phyloP scores from a whole-genome alignment of 2,113 vertebrate genomes.

The Xiphophorus maculatus region DNA sequence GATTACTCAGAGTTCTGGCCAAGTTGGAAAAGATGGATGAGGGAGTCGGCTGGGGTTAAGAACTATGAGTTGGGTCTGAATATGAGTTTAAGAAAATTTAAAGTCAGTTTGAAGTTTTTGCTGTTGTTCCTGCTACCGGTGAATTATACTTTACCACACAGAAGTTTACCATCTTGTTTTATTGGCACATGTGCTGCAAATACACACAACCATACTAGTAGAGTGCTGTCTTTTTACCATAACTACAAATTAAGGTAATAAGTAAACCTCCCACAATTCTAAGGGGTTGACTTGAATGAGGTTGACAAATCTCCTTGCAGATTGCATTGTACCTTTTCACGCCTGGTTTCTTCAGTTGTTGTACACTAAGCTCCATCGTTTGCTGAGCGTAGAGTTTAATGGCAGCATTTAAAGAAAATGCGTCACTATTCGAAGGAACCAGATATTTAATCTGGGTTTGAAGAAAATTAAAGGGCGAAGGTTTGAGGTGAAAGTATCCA shows the following conservation, averaged over 20 bases:
- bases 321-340: neutral
- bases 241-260: no score
- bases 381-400: neutral
- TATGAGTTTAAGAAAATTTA: neutral
- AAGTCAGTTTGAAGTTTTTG: neutral
- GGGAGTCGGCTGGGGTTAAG: slow-evolving; percentile 7
- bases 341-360: no score
- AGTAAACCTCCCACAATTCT: neutral
- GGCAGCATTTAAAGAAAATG: neutral
- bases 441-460: neutral
- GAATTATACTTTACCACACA: neutral
- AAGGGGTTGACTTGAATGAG: neutral
- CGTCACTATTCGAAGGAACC: neutral
- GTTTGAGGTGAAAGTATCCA: neutral
- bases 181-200: neutral
- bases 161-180: neutral
- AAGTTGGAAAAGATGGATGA: slow-evolving; percentile 7
- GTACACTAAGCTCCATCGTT: neutral
- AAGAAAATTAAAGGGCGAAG: neutral
- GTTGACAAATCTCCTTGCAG: neutral
- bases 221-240: no score
- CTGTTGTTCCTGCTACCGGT: neutral
- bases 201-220: neutral
- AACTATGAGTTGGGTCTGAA: slow-evolving; percentile 6
- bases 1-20: slow-evolving; percentile 27